Percentiles rank a stretch among this genome's conserved stretches.
Evolutionary conservation across 2,113 vertebrate genomes (phyloP).

Genomic region (Rhineura floridana): DNA sequence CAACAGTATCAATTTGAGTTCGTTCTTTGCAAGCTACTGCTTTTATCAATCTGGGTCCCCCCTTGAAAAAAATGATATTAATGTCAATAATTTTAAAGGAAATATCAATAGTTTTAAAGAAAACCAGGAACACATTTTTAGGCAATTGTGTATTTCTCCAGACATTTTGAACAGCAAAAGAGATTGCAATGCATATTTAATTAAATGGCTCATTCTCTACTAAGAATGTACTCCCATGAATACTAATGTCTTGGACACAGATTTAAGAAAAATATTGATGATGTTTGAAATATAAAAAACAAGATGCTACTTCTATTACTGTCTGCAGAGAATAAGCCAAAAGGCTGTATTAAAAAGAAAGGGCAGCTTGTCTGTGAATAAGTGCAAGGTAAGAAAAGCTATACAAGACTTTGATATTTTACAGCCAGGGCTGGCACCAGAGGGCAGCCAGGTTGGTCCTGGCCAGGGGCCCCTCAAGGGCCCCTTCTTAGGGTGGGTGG

Average conservation of each 20-base stretch:
- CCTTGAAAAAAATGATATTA: no score
- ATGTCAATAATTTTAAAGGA: no score
- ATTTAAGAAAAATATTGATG: conserved; percentile 17
- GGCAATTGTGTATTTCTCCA: neutral
- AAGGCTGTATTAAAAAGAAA: conserved; percentile 3
- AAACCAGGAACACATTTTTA: no score
- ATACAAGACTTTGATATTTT: neutral
- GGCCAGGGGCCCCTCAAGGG: no score
- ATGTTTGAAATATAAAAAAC: conserved; percentile 33
- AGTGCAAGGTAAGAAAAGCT: neutral
- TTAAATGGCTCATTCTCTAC: neutral
- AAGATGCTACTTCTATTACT: neutral
- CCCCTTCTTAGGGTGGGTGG: no score
- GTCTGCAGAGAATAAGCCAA: neutral
- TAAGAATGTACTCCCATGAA: conserved; percentile 16
- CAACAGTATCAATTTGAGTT: no score
- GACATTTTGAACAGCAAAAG: neutral
- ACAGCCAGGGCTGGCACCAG: no score
- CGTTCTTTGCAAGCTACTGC: no score
- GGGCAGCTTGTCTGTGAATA: neutral
- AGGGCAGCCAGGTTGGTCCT: no score
- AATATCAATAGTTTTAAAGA: no score
- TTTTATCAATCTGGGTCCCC: no score
- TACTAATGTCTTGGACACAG: neutral
- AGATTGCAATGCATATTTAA: neutral